Evolutionary conservation across 2,113 vertebrate species (phyloP).

Genomic region (Phoenicopterus ruber): DNA sequence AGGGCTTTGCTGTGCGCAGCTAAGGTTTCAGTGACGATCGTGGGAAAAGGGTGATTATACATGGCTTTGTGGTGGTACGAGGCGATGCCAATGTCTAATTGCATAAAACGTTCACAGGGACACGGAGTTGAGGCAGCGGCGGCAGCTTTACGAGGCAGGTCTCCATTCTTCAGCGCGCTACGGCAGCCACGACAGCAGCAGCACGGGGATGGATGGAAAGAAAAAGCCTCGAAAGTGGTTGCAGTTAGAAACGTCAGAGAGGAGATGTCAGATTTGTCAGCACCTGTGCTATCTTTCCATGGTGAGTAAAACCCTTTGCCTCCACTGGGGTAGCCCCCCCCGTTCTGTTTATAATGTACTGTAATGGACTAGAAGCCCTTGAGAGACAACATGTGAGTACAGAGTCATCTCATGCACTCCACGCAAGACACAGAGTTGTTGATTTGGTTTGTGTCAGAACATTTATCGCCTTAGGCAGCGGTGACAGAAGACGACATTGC

Average conservation of each 20-base stretch:
- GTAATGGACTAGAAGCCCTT: fast-evolving
- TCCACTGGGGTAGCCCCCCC: fast-evolving
- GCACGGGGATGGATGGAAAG: conserved; percentile 79
- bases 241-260: conserved; percentile 92
- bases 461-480: not conserved
- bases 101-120: conserved; percentile 76
- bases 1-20: conserved; percentile 11
- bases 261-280: conserved; percentile 96
- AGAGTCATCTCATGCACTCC: not conserved
- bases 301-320: conserved; percentile 73
- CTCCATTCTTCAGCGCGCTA: conserved; percentile 93
- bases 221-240: conserved; percentile 97
- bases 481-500: not conserved
- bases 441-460: not conserved
- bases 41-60: not conserved
- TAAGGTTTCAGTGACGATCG: not conserved
- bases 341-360: too few species aligned
- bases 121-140: conserved; percentile 93
- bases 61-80: not conserved
- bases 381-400: fast-evolving
- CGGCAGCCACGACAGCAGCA: conserved; percentile 85
- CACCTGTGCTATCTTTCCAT: conserved; percentile 98
- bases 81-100: not conserved
- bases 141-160: conserved; percentile 91
- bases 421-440: fast-evolving